Evolutionary conservation across 2,797 vertebrate species (phyloP).

Genomic region (Gallinago stenura): DNA sequence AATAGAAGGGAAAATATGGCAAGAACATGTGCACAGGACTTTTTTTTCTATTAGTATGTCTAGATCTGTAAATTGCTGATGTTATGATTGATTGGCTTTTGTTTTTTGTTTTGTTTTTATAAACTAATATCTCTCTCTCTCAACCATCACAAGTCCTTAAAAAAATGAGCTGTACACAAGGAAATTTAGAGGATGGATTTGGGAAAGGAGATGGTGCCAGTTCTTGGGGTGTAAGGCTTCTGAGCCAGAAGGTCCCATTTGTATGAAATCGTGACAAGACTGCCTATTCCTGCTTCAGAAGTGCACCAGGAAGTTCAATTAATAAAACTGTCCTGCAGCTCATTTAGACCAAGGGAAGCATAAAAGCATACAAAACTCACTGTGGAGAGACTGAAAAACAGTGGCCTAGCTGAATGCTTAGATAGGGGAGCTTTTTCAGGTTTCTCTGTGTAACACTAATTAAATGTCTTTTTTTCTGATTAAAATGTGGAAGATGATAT

Average conservation of each 20-base stretch:
- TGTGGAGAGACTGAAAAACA: background rate
- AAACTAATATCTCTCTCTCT: background rate
- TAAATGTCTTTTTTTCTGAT: constrained; percentile 40
- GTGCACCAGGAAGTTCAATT: background rate
- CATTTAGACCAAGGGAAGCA: background rate
- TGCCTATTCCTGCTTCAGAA: background rate
- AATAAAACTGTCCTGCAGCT: background rate
- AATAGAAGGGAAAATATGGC: background rate
- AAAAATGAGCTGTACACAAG: background rate
- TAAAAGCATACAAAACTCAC: background rate
- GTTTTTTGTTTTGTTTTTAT: background rate
- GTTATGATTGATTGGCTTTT: background rate
- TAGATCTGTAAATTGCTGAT: background rate
- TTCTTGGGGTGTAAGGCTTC: background rate
- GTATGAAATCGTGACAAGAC: background rate
- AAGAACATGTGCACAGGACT: rapidly evolving
- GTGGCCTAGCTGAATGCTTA: background rate
- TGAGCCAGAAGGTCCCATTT: background rate
- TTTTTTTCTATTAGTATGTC: background rate
- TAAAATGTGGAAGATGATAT: constrained; percentile 46
- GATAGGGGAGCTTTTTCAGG: background rate
- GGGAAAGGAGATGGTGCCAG: background rate
- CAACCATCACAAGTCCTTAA: background rate
- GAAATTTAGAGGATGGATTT: background rate
- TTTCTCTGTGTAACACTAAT: constrained; percentile 25